Evolutionary conservation across 1,140 invertebrate species (phyloP), one percentile per base, ranked within the genome.

Genomic region (Pogonomyrmex barbatus): DNA sequence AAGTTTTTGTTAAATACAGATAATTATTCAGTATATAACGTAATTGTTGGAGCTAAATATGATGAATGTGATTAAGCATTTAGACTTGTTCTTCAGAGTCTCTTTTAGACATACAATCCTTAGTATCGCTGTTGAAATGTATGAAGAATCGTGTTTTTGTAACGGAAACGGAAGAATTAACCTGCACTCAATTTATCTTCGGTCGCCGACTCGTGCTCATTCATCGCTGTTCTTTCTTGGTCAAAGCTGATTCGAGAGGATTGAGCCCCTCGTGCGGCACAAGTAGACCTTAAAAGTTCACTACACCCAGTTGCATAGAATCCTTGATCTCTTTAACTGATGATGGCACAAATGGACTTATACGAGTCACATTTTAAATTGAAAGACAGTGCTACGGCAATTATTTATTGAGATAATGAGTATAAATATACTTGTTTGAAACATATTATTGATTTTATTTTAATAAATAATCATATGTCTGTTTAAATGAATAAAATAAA

Each of bases 141-240:
- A 10, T 36, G 12, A 56, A 33, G 33, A 6, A 17, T 62, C 17
- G 8, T 8, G 62, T 33, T 82, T 86, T 60, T 86, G 73, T 58
- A 60, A 62, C 70, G 76, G 52, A 52, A 76, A 68, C 73, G 70
- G 76, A 82, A 85, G 77, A 87, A 88, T 88, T 73, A 87, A 47
- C 60, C 65, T 56, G 76, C 58, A 88, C 90, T 90, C 58, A 86
- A 47, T n/a, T 36, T 50, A 65, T 71, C 75, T 77, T 85, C 45
- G 78, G 81, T 77, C 85, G 56, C 47, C 42, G 86, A 71, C 77
- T 82, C 62, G 33, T 30, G 88, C 73, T 47, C 89, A 83, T 89
- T 89, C 78, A 89, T 54, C 71, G 75, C 10, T 17, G 73, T 52
- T 54, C 58, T 87, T 89, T 84, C 78, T 58, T 68, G 77, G 65